Evolutionary conservation across 2,797 vertebrate genomes (phyloP).

Genomic region (Sebastes iracundus): DNA sequence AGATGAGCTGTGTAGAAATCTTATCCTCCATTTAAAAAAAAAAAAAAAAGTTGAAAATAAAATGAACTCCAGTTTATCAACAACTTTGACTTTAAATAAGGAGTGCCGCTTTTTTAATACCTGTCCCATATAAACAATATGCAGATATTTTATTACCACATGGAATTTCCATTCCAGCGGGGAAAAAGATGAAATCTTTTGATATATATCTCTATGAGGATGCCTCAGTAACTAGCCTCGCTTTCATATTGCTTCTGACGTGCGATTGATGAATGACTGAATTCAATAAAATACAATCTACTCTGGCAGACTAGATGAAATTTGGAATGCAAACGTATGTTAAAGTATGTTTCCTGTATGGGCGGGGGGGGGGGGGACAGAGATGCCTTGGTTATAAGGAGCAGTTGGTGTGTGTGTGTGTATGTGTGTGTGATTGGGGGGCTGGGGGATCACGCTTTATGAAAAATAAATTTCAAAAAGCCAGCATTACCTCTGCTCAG

Average conservation of each 20-base stretch:
- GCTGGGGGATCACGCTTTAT: constrained; percentile 63
- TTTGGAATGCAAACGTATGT: constrained; percentile 68
- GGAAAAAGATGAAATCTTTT: constrained; percentile 44
- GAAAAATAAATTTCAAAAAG: constrained; percentile 86
- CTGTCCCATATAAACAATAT: constrained; percentile 32
- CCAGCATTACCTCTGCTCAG: constrained; percentile 82
- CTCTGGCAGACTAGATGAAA: constrained; percentile 51
- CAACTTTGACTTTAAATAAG: constrained; percentile 17
- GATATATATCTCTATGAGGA: constrained; percentile 38
- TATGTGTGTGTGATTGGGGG: constrained; percentile 32
- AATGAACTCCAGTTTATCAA: neutral
- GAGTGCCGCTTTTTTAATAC: constrained; percentile 31
- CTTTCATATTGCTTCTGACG: constrained; percentile 64
- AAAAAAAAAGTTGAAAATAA: neutral
- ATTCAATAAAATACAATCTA: constrained; percentile 59
- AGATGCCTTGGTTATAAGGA: constrained; percentile 34
- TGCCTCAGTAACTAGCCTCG: constrained; percentile 37
- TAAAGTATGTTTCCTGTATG: constrained; percentile 52
- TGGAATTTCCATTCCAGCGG: constrained; percentile 26
- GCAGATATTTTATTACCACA: constrained; percentile 49
- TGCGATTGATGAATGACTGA: constrained; percentile 55
- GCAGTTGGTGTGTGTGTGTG: constrained; percentile 26
- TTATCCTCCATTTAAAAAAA: neutral
- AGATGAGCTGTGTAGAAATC: constrained; percentile 2
- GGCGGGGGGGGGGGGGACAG: neutral